A percentile compares a stretch with the other conserved stretches of the same genome.
phyloP scores from a whole-genome alignment of 2,113 vertebrate genomes.

The Danionella cerebrum region DNA sequence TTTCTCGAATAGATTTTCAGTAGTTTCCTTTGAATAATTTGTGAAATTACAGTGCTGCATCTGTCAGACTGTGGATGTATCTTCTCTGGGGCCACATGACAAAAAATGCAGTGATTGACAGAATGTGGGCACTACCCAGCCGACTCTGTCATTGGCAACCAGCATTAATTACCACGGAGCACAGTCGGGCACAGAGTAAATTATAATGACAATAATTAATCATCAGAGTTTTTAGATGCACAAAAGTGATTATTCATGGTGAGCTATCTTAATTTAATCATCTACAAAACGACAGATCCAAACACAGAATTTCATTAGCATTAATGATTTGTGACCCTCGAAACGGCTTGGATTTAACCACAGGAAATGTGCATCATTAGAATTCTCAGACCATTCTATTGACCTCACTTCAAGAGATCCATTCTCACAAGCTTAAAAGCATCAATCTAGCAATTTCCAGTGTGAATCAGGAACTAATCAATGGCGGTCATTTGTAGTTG shows the following conservation, averaged over 20 bases:
- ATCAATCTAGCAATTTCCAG: conserved; percentile 40
- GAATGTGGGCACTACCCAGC: not conserved
- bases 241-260: not conserved
- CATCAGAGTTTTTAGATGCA: not conserved
- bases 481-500: conserved; percentile 42
- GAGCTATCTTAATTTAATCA: conserved; percentile 27
- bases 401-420: conserved; percentile 29
- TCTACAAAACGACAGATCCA: conserved; percentile 11
- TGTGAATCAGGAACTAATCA: conserved; percentile 39
- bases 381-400: conserved; percentile 30
- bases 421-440: conserved; percentile 36
- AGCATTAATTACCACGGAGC: not conserved
- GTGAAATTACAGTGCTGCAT: not conserved
- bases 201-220: not conserved
- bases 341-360: not conserved
- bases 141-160: not conserved
- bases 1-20: not conserved
- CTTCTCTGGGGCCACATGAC: not conserved
- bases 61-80: not conserved
- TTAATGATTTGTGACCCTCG: conserved; percentile 29
- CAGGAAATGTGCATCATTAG: conserved; percentile 31
- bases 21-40: not conserved
- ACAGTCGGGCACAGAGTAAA: not conserved
- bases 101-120: not conserved
- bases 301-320: conserved; percentile 22